A percentile compares a stretch with the other conserved stretches of the same genome.
Conservation (phyloP, 2,113 vertebrate species). For the Labeo rohita region DNA sequence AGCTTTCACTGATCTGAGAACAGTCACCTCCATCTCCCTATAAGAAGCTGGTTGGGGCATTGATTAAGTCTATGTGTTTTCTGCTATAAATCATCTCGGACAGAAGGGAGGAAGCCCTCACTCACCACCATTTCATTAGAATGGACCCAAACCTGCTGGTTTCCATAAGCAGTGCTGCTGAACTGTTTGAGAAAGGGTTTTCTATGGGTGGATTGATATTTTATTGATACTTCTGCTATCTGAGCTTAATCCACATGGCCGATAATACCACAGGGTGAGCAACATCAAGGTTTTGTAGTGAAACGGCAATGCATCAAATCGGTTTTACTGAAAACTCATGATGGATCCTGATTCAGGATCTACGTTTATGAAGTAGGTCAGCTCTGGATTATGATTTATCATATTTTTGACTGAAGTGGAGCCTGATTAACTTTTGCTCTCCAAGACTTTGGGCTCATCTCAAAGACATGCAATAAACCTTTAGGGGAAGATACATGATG, state of each 20-base stretch:
- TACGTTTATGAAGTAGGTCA: conserved; percentile 33
- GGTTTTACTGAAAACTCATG: neutral
- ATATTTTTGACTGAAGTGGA: conserved; percentile 6
- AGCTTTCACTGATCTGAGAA: conserved; percentile 10
- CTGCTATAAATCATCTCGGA: conserved; percentile 6
- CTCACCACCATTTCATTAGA: conserved; percentile 38
- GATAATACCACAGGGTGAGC: neutral
- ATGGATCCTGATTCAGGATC: neutral
- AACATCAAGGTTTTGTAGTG: neutral
- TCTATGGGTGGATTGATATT: neutral
- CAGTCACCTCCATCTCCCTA: neutral
- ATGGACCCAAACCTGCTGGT: neutral
- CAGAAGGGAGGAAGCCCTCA: neutral
- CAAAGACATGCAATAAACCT: conserved; percentile 7
- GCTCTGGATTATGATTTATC: conserved; percentile 19
- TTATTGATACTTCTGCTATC: neutral
- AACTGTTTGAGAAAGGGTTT: neutral
- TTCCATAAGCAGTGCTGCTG: neutral
- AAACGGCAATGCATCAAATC: neutral
- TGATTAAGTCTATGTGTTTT: conserved; percentile 6
- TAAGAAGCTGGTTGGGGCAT: neutral
- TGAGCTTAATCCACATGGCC: neutral
- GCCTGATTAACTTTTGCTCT: conserved; percentile 19
- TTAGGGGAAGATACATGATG: neutral
- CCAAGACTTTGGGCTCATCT: neutral